phyloP scores from a whole-genome alignment of 2,888 invertebrate species.

The Charanyca ferruginea region DNA sequence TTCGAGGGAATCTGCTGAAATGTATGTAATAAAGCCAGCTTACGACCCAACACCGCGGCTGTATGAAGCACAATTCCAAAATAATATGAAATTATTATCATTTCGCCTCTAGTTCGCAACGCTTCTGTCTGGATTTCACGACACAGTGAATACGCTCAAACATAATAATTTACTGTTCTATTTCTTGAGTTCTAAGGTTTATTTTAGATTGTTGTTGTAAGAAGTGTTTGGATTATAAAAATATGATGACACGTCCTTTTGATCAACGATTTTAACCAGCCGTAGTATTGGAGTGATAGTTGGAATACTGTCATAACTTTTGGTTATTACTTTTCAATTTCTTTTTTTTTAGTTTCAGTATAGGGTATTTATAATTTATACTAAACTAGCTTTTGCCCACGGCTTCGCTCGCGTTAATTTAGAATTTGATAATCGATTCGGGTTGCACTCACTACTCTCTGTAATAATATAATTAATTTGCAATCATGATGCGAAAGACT shows the following conservation, averaged over 20 bases:
- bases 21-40: constrained; percentile 67
- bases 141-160: constrained; percentile 54
- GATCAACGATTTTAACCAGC: constrained; percentile 61
- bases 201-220: constrained; percentile 27
- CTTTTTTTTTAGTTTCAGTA: constrained; percentile 8
- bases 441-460: too few species aligned
- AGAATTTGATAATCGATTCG: too few species aligned
- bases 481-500: too few species aligned
- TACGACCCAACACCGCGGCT: constrained; percentile 62
- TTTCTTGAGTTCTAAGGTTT: constrained; percentile 15
- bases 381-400: too few species aligned
- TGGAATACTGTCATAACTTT: constrained; percentile 30
- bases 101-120: constrained; percentile 60
- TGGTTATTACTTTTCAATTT: constrained; percentile 49
- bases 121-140: constrained; percentile 62
- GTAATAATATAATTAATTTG: too few species aligned
- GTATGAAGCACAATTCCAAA: constrained; percentile 66
- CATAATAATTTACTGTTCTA: constrained; percentile 33
- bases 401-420: too few species aligned
- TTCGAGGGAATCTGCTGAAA: constrained; percentile 66
- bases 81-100: constrained; percentile 70
- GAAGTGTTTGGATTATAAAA: constrained; percentile 60
- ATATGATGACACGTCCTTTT: constrained; percentile 52
- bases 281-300: constrained; percentile 54
- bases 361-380: too few species aligned